These are phyloP conservation scores for Drosophila austrosaltans DNA, from an alignment of 2,888 invertebrate genomes.

Conservation along the genomic window DNA sequence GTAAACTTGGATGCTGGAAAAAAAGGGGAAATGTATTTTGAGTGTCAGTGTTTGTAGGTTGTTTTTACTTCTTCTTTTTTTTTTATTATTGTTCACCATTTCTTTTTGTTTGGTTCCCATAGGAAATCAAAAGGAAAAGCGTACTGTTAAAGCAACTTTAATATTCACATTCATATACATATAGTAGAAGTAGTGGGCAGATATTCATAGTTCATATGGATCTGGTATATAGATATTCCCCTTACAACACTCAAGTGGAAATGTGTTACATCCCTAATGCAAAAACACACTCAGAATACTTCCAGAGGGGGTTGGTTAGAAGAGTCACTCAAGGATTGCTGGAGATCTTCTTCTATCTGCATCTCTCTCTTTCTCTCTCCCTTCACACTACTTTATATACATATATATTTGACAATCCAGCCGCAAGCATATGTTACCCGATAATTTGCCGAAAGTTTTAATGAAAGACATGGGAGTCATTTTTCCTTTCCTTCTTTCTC, in stretches of 20 bases:
- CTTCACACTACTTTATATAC: not conserved
- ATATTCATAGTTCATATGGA: slow-evolving; percentile 33
- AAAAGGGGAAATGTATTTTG: slow-evolving; percentile 54
- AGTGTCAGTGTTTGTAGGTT: slow-evolving; percentile 6
- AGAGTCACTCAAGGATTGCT: slow-evolving; percentile 35
- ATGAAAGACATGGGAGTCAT: slow-evolving; percentile 84
- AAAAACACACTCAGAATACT: slow-evolving; percentile 6
- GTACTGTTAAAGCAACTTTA: slow-evolving; percentile 61
- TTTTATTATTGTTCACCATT: slow-evolving; percentile 30
- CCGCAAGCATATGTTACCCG: slow-evolving; percentile 83
- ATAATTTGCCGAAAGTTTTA: slow-evolving; percentile 84
- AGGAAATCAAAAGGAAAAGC: slow-evolving; percentile 74
- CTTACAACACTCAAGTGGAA: slow-evolving; percentile 75
- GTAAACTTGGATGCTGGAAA: slow-evolving; percentile 63
- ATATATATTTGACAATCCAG: slow-evolving; percentile 73
- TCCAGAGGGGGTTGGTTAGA: slow-evolving; percentile 23
- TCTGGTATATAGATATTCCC: slow-evolving; percentile 57
- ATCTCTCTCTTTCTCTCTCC: not conserved
- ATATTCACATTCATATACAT: slow-evolving; percentile 59
- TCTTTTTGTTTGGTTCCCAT: slow-evolving; percentile 40
- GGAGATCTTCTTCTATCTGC: slow-evolving; percentile 28
- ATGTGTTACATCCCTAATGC: slow-evolving; percentile 60
- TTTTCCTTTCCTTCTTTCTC: slow-evolving; percentile 59
- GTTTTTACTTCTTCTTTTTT: slow-evolving; percentile 21
- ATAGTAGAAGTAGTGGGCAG: not conserved